Percentiles rank a stretch among this genome's conserved stretches.
These are phyloP conservation scores for Dryas iulia DNA, from an alignment of 1,140 invertebrate genomes.

Conservation along the genomic window DNA sequence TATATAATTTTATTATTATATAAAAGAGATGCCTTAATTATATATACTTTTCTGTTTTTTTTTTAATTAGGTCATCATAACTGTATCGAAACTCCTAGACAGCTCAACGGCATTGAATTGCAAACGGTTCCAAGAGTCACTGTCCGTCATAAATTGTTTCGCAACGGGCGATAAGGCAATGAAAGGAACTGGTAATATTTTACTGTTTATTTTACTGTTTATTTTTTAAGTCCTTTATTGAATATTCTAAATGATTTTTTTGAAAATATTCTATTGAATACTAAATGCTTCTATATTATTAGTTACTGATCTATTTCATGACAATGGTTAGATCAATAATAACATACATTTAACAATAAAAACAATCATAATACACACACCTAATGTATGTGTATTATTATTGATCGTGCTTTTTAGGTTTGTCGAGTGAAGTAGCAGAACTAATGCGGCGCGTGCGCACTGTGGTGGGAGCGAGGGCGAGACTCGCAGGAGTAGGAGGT, in stretches of 20 bases:
- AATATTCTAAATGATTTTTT: no score
- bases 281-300: no score
- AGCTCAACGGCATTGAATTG: constrained; percentile 93
- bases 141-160: constrained; percentile 95
- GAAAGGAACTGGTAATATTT: constrained; percentile 88
- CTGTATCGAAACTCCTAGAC: constrained; percentile 94
- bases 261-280: no score
- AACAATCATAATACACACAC: no score
- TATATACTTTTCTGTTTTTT: neutral
- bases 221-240: no score
- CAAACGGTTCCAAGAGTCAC: constrained; percentile 93
- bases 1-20: no score
- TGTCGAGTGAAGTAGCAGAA: constrained; percentile 94
- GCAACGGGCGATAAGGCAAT: constrained; percentile 95
- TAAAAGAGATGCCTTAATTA: no score
- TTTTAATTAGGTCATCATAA: constrained; percentile 87
- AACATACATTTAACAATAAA: no score
- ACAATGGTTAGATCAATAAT: no score
- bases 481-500: constrained; percentile 86
- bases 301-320: no score
- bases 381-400: no score
- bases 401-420: constrained; percentile 82
- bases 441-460: constrained; percentile 95
- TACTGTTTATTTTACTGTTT: no score
- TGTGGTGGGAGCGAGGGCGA: constrained; percentile 95